Evolutionary conservation across 2,113 vertebrate species (phyloP).

Genomic region (Psephotus haematonotus): DNA sequence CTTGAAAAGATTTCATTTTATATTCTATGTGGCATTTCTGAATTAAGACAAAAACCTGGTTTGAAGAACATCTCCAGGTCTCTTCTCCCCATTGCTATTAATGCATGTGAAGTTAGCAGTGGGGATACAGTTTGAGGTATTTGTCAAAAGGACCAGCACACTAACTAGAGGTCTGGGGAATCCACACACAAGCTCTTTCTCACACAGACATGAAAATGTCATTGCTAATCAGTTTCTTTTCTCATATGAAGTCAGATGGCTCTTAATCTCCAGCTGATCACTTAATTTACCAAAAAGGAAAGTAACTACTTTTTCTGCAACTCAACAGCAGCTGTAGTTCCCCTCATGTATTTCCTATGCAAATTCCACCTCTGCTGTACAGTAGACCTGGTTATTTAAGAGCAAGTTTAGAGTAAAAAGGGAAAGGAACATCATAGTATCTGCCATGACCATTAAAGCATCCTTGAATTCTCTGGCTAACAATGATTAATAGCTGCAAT

Average conservation of each 20-base stretch:
- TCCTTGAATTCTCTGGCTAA: not conserved
- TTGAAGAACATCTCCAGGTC: not conserved
- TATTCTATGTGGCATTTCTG: not conserved
- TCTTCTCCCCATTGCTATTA: not conserved
- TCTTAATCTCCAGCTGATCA: not conserved
- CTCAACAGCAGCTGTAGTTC: not conserved
- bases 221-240: not conserved
- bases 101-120: not conserved
- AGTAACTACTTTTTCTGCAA: not conserved
- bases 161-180: not conserved
- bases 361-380: not conserved
- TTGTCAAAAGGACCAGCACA: not conserved
- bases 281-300: not conserved
- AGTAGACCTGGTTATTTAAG: not conserved
- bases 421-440: not conserved
- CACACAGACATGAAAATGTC: not conserved
- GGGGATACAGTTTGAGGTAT: not conserved
- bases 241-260: not conserved
- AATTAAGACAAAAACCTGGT: not conserved
- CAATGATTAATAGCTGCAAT: not conserved
- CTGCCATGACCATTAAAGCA: not conserved
- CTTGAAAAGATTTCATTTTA: not conserved
- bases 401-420: not conserved
- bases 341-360: not conserved
- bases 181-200: not conserved